Base-by-base conservation (phyloP, 2,888 invertebrate genomes). In the Agrochola lychnidis region DNA sequence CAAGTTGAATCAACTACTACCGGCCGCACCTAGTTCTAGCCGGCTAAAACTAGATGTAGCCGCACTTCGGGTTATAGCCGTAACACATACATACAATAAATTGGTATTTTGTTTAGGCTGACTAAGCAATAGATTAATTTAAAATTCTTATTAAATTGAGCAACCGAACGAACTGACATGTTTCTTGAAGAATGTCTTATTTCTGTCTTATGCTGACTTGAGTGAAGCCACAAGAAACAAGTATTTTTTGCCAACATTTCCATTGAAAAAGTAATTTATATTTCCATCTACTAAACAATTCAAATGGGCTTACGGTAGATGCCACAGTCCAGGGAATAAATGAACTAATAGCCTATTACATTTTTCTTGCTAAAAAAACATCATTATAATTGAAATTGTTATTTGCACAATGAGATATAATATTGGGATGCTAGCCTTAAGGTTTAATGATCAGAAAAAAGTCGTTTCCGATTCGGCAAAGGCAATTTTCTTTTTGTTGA, bases 371-470 rank as follows among this genome's bases (percentile, higher is more conserved):
- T 66, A 74, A 80, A 81, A 73, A 81, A 81, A 83, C 78, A 81
- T 74, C 78, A 75, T 85, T 79, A 78, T 85, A 88, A 88, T 88
- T 82, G 86, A 82, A 88, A 84, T 80, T 86, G 86, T 87, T 86
- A 84, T 88, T 86, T 80, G 78, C 57, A 84, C 78, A 80, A 78
- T 77, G 80, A 83, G 77, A 78, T 79, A 79, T 81, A 78, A 87
- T 85, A 79, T 82, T 73, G 68, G 76, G 25, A 48, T 19, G 22
- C n/a, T 69, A 75, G 79, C 70, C 70, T 64, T 76, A 72, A 78
- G 48, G 76, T 80, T 85, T 81, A 87, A 86, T 86, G 84, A 79
- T 78, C 70, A 72, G 78, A 78, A 87, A 86, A 83, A 86, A 81
- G 70, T 87, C 72, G 73, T 78, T 81, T 71, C 73, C 78, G 70